phyloP scores from a whole-genome alignment of 2,113 vertebrate species.

The Ibidorhyncha struthersii region DNA sequence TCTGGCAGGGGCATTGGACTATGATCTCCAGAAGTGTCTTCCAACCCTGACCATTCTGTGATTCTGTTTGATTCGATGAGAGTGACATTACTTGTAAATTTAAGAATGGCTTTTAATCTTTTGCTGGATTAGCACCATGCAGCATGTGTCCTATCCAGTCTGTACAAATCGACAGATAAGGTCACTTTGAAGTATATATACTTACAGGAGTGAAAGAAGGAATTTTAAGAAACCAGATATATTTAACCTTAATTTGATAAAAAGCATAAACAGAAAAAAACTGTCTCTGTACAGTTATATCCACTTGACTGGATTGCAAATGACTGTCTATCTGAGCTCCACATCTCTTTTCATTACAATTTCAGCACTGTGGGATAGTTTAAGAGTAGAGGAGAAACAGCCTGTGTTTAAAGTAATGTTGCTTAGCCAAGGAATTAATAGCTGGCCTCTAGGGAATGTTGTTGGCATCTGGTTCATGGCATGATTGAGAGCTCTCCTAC shows the following conservation, averaged over 20 bases:
- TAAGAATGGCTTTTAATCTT: not conserved
- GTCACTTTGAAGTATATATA: not conserved
- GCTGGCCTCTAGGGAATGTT: not conserved
- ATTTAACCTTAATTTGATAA: conserved; percentile 14
- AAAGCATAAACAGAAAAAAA: not conserved
- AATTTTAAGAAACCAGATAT: not conserved
- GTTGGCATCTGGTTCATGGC: not conserved
- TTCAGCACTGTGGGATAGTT: not conserved
- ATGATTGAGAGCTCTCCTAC: not conserved
- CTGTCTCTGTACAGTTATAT: not conserved
- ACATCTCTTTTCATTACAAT: not conserved
- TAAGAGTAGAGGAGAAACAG: not conserved
- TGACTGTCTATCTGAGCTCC: not conserved
- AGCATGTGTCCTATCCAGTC: not conserved
- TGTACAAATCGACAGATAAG: not conserved
- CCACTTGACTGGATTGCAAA: conserved; percentile 5
- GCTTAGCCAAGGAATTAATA: conserved; percentile 40
- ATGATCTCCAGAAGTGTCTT: too few species aligned
- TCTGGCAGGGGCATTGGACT: too few species aligned
- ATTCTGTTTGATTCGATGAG: not conserved
- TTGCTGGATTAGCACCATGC: not conserved
- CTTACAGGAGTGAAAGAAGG: not conserved
- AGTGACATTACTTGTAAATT: not conserved
- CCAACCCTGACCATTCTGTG: too few species aligned
- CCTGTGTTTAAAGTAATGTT: not conserved